These are phyloP conservation scores for Stichopus chloronotus DNA, from an alignment of 35 echinoderm and acorn worm genomes.

Conservation along the genomic window DNA sequence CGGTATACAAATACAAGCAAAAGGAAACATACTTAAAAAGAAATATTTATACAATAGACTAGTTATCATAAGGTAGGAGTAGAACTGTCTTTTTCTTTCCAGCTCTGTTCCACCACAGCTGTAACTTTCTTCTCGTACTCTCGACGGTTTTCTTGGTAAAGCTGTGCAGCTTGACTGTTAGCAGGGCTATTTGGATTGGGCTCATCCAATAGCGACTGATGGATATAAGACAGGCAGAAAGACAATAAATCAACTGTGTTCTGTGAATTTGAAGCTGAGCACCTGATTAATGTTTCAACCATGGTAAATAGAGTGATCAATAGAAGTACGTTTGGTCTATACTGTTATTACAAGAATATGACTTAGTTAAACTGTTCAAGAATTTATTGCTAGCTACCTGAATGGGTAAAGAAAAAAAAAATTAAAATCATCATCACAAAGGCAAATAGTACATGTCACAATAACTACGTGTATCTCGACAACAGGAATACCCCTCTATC, in stretches of 20 bases:
- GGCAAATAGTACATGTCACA: too few relatives aligned
- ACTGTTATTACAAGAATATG: too few relatives aligned
- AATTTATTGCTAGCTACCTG: too few relatives aligned
- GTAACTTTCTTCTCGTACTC: constrained; percentile 98
- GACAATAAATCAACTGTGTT: not conserved
- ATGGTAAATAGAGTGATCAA: too few relatives aligned
- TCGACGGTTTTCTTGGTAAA: constrained; percentile 97
- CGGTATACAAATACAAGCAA: constrained; percentile 60
- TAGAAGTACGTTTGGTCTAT: too few relatives aligned
- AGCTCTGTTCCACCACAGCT: constrained; percentile 93
- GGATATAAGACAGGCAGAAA: not conserved
- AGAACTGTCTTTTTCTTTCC: constrained; percentile 62
- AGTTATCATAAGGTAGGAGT: constrained; percentile 47
- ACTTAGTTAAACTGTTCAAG: too few relatives aligned
- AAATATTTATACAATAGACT: constrained; percentile 26
- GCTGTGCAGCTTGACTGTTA: constrained; percentile 93
- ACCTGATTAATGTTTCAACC: too few relatives aligned
- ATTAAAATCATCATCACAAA: too few relatives aligned
- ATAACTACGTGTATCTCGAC: too few relatives aligned
- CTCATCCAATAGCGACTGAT: constrained; percentile 94
- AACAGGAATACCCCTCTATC: too few relatives aligned
- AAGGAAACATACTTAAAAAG: constrained; percentile 42
- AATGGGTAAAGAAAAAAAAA: too few relatives aligned
- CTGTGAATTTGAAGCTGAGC: too few relatives aligned
- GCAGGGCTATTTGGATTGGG: constrained; percentile 99